Conservation (phyloP, 2,888 invertebrate species). For the Hydraecia micacea region DNA sequence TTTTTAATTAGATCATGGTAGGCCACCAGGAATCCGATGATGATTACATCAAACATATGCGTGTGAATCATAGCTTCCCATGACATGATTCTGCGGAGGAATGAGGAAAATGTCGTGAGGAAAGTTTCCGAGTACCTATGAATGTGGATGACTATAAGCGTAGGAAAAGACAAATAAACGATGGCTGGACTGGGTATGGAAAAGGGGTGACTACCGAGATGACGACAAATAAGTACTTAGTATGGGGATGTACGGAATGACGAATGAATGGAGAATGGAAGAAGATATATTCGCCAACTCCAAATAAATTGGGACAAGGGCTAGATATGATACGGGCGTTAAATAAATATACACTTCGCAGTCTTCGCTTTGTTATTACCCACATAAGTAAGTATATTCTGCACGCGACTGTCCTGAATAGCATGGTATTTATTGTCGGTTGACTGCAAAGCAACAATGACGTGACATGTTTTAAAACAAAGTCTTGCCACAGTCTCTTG, state of each 20-base stretch:
- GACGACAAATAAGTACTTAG: too few species aligned
- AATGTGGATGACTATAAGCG: too few species aligned
- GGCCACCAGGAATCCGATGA: neutral
- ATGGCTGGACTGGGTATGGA: too few species aligned
- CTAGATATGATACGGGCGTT: neutral
- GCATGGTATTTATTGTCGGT: neutral
- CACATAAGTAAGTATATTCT: neutral
- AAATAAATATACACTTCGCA: constrained; percentile 15
- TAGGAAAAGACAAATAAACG: too few species aligned
- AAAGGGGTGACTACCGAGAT: too few species aligned
- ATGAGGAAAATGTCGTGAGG: too few species aligned
- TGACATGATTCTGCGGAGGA: neutral
- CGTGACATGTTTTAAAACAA: constrained; percentile 26
- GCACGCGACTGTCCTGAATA: constrained; percentile 10
- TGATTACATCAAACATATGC: neutral
- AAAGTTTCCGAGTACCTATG: too few species aligned
- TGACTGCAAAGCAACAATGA: constrained; percentile 11
- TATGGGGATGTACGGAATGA: too few species aligned
- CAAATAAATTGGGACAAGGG: neutral
- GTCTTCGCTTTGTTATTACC: neutral
- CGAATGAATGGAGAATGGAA: neutral
- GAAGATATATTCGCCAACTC: neutral
- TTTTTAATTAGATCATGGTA: too few species aligned
- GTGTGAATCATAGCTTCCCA: too few species aligned
- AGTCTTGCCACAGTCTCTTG: neutral